Evolutionary conservation across 2,113 vertebrate species (phyloP).

Genomic region (Irena cyanogastra): DNA sequence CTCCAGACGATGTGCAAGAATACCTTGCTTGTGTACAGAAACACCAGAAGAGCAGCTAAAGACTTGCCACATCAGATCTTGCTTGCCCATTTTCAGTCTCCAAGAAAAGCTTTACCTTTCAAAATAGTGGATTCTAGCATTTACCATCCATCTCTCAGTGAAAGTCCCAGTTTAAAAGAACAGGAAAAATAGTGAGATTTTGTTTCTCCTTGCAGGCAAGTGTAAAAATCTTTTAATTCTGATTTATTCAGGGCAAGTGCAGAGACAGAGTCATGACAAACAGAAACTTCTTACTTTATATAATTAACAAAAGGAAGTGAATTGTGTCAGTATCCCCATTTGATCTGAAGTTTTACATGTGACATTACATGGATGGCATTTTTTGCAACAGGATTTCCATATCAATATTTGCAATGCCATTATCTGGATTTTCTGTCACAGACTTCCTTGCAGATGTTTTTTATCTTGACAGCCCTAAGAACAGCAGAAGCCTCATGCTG

Average conservation of each 20-base stretch:
- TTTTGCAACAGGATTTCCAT: background rate
- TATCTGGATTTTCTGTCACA: background rate
- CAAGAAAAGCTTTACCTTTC: background rate
- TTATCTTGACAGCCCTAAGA: background rate
- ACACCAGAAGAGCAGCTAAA: constrained; percentile 65
- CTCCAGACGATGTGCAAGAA: constrained; percentile 88
- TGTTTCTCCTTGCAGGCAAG: background rate
- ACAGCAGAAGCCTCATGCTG: background rate
- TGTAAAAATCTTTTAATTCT: background rate
- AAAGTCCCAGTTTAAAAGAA: background rate
- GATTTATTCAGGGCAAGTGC: background rate
- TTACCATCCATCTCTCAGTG: background rate
- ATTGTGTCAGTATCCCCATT: background rate
- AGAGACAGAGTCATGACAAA: background rate
- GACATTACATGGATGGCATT: background rate
- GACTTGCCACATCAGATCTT: background rate
- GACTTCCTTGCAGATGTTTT: background rate
- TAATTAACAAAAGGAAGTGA: background rate
- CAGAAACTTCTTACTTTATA: background rate
- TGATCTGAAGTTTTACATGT: background rate
- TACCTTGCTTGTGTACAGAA: constrained; percentile 88
- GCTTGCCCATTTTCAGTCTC: background rate
- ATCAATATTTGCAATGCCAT: background rate
- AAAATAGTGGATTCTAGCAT: background rate
- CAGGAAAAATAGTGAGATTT: background rate